Evolutionary conservation across 2,797 vertebrate genomes (phyloP).

Genomic region (Anguilla pacifica): DNA sequence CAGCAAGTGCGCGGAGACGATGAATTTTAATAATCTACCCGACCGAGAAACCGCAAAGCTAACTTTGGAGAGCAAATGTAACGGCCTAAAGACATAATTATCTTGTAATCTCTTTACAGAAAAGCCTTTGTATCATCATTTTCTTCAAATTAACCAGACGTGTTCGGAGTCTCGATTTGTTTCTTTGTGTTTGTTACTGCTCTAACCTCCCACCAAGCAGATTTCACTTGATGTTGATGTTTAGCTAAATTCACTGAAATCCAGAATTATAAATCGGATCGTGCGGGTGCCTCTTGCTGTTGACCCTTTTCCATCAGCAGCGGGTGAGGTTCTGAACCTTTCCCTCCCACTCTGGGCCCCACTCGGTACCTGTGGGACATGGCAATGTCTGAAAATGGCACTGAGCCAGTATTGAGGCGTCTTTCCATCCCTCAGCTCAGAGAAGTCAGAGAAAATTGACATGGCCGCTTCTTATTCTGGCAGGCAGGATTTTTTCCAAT

Average conservation of each 20-base stretch:
- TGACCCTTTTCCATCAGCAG: neutral
- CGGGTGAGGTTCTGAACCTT: conserved; percentile 8
- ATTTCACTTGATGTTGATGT: neutral
- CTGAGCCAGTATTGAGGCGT: conserved; percentile 13
- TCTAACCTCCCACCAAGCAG: neutral
- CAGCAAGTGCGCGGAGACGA: neutral
- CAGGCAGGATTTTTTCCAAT: neutral
- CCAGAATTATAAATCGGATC: neutral
- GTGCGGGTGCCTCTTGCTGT: too few species aligned
- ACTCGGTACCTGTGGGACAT: neutral
- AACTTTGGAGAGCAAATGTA: neutral
- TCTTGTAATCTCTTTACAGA: neutral
- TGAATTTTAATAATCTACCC: neutral
- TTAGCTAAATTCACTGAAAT: neutral
- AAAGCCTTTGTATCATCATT: neutral
- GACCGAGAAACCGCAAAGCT: neutral
- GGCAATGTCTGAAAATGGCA: neutral
- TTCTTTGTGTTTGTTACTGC: neutral
- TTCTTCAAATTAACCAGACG: neutral
- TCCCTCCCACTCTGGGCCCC: neutral
- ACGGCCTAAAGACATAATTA: neutral
- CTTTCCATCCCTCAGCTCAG: neutral
- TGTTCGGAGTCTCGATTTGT: neutral
- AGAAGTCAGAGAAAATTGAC: neutral
- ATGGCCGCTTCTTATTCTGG: neutral